A percentile compares a stretch with the other conserved stretches of the same genome.
phyloP scores from a whole-genome alignment of 2,888 invertebrate species.

The Cheilosia vernalis region DNA sequence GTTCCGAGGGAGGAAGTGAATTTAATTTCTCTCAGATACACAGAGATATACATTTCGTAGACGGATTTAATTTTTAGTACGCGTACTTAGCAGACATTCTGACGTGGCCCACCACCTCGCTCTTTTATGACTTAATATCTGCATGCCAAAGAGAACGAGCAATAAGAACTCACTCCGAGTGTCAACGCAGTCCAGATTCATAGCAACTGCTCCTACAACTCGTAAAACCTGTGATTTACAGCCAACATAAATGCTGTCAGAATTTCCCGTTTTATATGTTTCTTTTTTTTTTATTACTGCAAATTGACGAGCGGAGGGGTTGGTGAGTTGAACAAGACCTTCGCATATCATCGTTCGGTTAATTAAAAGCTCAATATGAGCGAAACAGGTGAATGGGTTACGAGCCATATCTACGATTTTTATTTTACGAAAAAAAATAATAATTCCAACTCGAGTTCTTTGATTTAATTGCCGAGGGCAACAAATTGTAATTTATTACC shows the following conservation, averaged over 20 bases:
- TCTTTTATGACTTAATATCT: constrained; percentile 74
- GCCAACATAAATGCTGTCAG: constrained; percentile 67
- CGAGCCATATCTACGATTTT: constrained; percentile 40
- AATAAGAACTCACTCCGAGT: constrained; percentile 52
- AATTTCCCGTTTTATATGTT: constrained; percentile 40
- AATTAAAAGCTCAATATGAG: constrained; percentile 65
- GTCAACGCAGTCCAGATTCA: constrained; percentile 48
- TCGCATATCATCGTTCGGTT: constrained; percentile 54
- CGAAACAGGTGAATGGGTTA: constrained; percentile 67
- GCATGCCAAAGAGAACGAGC: constrained; percentile 62
- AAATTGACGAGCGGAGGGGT: neutral
- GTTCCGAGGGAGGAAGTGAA: constrained; percentile 27
- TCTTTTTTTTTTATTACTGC: constrained; percentile 14
- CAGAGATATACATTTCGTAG: neutral
- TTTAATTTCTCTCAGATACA: neutral
- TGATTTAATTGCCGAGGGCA: constrained; percentile 67
- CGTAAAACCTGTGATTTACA: constrained; percentile 72
- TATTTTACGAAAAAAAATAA: constrained; percentile 34
- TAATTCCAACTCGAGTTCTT: constrained; percentile 34
- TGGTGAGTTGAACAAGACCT: neutral
- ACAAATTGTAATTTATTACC: constrained; percentile 70
- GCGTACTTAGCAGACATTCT: constrained; percentile 44
- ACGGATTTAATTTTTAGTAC: constrained; percentile 60
- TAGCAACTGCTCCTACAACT: constrained; percentile 46
- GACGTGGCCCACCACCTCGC: constrained; percentile 15